phyloP scores from a whole-genome alignment of 2,113 vertebrate genomes.

The Gasterosteus nipponicus region DNA sequence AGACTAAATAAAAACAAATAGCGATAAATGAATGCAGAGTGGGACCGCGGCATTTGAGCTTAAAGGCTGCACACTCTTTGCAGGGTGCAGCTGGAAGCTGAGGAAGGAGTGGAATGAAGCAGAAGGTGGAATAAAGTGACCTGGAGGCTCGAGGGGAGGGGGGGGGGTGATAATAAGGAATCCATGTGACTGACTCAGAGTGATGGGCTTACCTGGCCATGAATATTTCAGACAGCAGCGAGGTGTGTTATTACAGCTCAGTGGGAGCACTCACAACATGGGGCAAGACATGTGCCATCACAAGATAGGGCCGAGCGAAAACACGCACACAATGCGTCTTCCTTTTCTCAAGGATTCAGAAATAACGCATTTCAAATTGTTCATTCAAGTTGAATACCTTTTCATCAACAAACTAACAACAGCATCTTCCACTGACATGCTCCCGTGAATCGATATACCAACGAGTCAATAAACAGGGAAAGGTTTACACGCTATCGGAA shows the following conservation, averaged over 20 bases:
- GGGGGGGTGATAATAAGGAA: conserved; percentile 74
- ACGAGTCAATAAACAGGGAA: conserved; percentile 57
- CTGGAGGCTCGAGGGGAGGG: conserved; percentile 54
- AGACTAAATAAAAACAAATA: conserved; percentile 14
- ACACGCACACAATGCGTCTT: conserved; percentile 31
- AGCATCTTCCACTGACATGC: conserved; percentile 59
- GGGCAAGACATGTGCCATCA: conserved; percentile 69
- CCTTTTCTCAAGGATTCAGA: conserved; percentile 45
- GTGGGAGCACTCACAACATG: conserved; percentile 73
- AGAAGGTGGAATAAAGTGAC: conserved; percentile 70
- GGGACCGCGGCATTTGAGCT: conserved; percentile 47
- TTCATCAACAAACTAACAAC: conserved; percentile 61
- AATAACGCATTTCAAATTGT: conserved; percentile 57
- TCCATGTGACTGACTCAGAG: conserved; percentile 74
- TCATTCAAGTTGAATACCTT: conserved; percentile 49
- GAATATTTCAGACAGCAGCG: conserved; percentile 79
- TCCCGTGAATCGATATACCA: conserved; percentile 49
- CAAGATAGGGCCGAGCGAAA: conserved; percentile 57
- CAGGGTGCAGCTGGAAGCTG: conserved; percentile 37
- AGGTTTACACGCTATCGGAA: conserved; percentile 51
- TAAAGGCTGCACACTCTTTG: not conserved
- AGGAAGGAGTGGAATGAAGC: conserved; percentile 52
- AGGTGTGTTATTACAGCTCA: conserved; percentile 80
- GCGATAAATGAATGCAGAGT: conserved; percentile 32
- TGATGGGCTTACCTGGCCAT: conserved; percentile 77